Evolutionary conservation across 1,140 invertebrate species (phyloP).

Genomic region (Lamellibrachia luymesi): DNA sequence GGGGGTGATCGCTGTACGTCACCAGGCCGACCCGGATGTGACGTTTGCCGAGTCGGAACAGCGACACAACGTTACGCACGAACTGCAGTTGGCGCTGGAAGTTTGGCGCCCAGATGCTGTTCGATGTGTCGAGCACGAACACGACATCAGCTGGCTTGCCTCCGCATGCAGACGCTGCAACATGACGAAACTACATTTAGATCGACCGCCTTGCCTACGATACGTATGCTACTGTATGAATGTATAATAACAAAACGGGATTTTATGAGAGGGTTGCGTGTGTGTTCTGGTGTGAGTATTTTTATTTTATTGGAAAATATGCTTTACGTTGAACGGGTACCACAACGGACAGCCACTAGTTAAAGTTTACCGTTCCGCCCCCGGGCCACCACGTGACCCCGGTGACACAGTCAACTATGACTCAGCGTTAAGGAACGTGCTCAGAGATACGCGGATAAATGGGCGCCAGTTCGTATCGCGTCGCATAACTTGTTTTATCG

Average conservation of each 20-base stretch:
- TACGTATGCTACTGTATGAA: background rate
- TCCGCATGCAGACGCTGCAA: background rate
- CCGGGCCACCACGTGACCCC: background rate
- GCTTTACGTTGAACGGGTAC: background rate
- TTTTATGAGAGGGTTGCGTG: background rate
- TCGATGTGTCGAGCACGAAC: conserved; percentile 41
- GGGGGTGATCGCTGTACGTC: conserved; percentile 18
- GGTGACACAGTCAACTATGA: background rate
- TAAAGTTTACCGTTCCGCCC: background rate
- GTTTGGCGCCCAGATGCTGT: conserved; percentile 36
- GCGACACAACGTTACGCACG: conserved; percentile 30
- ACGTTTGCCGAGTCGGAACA: conserved; percentile 35
- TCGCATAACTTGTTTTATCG: background rate
- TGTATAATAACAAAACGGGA: background rate
- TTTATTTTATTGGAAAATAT: background rate
- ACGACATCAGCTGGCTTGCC: conserved; percentile 40
- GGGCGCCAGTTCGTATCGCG: background rate
- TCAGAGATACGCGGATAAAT: background rate
- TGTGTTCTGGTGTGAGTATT: background rate
- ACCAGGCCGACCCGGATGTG: conserved; percentile 30
- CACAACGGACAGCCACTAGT: background rate
- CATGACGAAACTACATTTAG: background rate
- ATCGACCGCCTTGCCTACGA: background rate
- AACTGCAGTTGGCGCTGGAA: conserved; percentile 35
- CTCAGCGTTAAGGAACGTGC: background rate